A percentile compares a stretch with the other conserved stretches of the same genome.
phyloP scores from a whole-genome alignment of 1,140 invertebrate genomes.

The Mycetomoellerius zeteki region DNA sequence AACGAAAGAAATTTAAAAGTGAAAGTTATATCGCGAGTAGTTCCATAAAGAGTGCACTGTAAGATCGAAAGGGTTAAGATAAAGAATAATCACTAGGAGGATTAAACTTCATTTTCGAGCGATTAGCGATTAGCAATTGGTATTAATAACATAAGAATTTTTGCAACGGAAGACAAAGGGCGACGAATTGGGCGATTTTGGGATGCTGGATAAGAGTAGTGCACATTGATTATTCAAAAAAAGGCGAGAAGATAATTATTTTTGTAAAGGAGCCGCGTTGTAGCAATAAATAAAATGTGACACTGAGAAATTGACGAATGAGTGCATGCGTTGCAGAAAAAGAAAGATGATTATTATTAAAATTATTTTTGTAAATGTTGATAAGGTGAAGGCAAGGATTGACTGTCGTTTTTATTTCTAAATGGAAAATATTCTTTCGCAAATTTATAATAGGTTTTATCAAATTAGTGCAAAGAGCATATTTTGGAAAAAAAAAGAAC shows the following conservation, averaged over 20 bases:
- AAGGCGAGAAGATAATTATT: slow-evolving; percentile 77
- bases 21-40: background rate
- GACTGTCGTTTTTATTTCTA: background rate
- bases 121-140: slow-evolving; percentile 38
- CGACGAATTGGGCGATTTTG: slow-evolving; percentile 48
- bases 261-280: slow-evolving; percentile 76
- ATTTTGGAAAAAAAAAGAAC: background rate
- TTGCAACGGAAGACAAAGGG: slow-evolving; percentile 72
- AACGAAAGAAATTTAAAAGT: background rate
- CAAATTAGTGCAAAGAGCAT: background rate
- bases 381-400: slow-evolving; percentile 7
- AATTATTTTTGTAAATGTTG: slow-evolving; percentile 81
- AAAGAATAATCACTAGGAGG: slow-evolving; percentile 42
- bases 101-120: slow-evolving; percentile 60
- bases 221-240: slow-evolving; percentile 72
- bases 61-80: slow-evolving; percentile 45
- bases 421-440: background rate
- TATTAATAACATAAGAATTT: slow-evolving; percentile 60
- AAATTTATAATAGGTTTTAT: background rate
- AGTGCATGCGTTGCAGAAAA: slow-evolving; percentile 20
- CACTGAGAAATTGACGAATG: slow-evolving; percentile 27
- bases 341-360: slow-evolving; percentile 34
- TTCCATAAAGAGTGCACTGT: slow-evolving; percentile 8
- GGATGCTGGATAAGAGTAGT: slow-evolving; percentile 44
- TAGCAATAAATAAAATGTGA: slow-evolving; percentile 78